Conservation (phyloP, 2,888 invertebrate species). For the Acanthopleura granulata region DNA sequence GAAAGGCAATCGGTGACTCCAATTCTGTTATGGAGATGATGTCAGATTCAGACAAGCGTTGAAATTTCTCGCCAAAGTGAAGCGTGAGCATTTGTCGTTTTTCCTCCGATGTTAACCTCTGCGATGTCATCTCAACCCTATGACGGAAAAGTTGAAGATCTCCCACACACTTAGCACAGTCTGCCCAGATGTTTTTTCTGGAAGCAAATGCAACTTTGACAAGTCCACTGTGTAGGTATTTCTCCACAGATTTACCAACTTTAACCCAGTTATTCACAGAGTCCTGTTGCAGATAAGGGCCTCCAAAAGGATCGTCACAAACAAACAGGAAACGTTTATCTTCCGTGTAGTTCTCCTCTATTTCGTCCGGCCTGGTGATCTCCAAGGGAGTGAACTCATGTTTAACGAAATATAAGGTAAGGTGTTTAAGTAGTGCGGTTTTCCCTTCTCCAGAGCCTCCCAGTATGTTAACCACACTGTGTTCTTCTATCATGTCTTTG, state of each 20-base stretch:
- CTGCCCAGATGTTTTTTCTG: not conserved
- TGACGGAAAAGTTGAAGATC: not conserved
- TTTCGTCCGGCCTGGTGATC: not conserved
- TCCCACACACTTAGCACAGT: not conserved
- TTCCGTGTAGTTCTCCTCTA: not conserved
- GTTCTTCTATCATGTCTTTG: not conserved
- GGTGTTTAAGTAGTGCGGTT: not conserved
- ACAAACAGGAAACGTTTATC: not conserved
- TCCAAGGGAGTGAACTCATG: not conserved
- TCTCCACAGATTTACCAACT: not conserved
- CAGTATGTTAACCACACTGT: not conserved
- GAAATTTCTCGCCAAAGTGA: not conserved
- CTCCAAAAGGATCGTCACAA: not conserved
- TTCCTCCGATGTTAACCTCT: not conserved
- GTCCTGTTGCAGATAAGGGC: not conserved
- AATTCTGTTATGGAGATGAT: not conserved
- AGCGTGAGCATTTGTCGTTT: not conserved
- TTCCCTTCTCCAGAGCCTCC: not conserved
- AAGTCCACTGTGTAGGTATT: not conserved
- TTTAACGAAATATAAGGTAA: not conserved
- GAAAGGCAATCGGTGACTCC: slow-evolving; percentile 4
- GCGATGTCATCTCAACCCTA: not conserved
- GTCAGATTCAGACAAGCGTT: not conserved
- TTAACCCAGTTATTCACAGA: not conserved
- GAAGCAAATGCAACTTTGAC: not conserved